Evolutionary conservation across 2,888 invertebrate genomes (phyloP).

Genomic region (Carterocephalus palaemon): DNA sequence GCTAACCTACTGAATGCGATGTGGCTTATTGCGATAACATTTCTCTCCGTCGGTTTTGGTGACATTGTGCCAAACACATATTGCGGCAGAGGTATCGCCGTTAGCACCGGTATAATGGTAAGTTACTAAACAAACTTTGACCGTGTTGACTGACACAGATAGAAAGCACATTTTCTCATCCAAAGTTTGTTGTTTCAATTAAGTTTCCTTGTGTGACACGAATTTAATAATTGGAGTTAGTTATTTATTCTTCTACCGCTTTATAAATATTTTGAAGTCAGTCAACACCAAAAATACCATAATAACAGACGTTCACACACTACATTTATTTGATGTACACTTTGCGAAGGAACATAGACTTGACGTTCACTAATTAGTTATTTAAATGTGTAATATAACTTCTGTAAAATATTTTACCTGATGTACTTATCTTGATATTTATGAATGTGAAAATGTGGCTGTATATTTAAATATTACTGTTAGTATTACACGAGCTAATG

Average conservation of each 20-base stretch:
- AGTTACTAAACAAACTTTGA: conserved; percentile 75
- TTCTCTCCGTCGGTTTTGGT: conserved; percentile 99
- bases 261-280: conserved; percentile 45
- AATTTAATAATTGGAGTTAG: conserved; percentile 1
- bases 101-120: conserved; percentile 99
- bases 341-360: conserved; percentile 38
- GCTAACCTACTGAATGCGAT: conserved; percentile 99
- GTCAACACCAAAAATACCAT: conserved; percentile 63
- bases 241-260: conserved; percentile 16
- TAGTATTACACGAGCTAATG: conserved; percentile 45
- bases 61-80: conserved; percentile 99
- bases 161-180: conserved; percentile 4
- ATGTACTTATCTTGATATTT: no score
- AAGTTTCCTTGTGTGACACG: conserved; percentile 3
- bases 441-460: conserved; percentile 44
- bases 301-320: conserved; percentile 61
- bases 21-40: conserved; percentile 99
- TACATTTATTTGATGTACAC: conserved; percentile 60
- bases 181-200: not conserved
- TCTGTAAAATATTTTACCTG: no score
- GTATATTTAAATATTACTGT: conserved; percentile 34
- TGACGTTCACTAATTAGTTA: conserved; percentile 43
- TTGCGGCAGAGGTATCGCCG: conserved; percentile 99
- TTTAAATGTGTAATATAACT: no score
- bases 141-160: conserved; percentile 68